Base-by-base conservation (phyloP, 2,113 vertebrate genomes). In the Odontophorus gujanensis region DNA sequence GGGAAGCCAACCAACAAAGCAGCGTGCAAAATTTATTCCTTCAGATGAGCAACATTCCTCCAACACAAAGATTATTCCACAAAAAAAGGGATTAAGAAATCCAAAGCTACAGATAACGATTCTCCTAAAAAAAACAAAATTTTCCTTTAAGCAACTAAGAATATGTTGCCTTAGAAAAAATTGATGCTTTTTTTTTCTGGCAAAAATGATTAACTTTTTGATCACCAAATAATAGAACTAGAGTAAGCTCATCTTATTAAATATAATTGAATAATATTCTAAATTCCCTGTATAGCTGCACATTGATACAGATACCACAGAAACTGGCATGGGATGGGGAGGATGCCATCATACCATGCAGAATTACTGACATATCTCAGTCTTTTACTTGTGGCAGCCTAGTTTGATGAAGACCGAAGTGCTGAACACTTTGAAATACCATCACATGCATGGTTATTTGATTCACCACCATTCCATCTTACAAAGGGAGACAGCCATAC, bases 301-400 rank as follows among this genome's bases (percentile, higher is more conserved):
- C 2, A 0, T 2, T 19, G 30, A 13, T 26, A 3, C 4, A 19
- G 0, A 13, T 4, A 8, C 14, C 36, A 20, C 5, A 57, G 20
- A 26, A 55, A 62, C 13, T 18, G 14, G 11, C 26, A 24, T 0
- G 1, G 7, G 11, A 28, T 13, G 9, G 38, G 20, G 24, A 59
- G 43, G 21, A 43, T 8, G 3, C 11, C 50, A 53, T 8, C 26
- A 65, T 57, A 40, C 25, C 1, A 0, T 10, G 17, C 19, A 34
- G 43, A 65, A 59, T 12, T 45, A 34, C 65, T 5, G 20, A 45
- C 7, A 2, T 2, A 43, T 17, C 32, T 26, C 67, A 18, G 0
- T 21, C 7, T 30, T 59, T 45, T 24, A 38, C n/a, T 36, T 21
- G 21, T 14, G 58, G 8, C 59, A 43, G 7, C 10, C 38, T 4